Conservation (phyloP, 2,888 invertebrate genomes). For the Drosophila leonis region DNA sequence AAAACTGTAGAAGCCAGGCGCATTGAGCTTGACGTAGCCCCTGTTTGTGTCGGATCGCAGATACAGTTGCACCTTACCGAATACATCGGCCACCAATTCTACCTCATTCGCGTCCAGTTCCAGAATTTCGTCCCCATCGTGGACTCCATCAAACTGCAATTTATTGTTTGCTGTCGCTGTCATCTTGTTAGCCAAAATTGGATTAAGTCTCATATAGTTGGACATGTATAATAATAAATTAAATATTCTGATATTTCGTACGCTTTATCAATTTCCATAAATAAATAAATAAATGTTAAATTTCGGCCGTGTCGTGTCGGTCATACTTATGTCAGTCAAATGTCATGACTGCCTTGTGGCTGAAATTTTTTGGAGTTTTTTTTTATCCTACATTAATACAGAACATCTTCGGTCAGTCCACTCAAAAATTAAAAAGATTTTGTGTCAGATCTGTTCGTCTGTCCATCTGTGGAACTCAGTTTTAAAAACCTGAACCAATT, state of each 20-base stretch:
- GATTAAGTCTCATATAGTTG: neutral
- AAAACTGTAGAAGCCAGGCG: constrained; percentile 42
- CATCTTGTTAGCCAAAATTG: constrained; percentile 11
- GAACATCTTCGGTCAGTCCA: neutral
- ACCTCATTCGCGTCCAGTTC: constrained; percentile 16
- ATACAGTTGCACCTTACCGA: constrained; percentile 35
- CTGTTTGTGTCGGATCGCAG: constrained; percentile 20
- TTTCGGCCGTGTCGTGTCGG: neutral
- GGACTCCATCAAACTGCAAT: neutral
- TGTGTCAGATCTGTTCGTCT: neutral
- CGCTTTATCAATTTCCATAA: neutral
- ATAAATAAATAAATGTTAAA: neutral
- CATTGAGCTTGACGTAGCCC: constrained; percentile 35
- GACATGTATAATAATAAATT: neutral
- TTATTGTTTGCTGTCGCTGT: constrained; percentile 8
- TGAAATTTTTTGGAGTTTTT: neutral
- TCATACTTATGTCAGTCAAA: neutral
- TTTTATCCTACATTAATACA: neutral
- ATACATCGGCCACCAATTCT: constrained; percentile 30
- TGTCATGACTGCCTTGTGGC: neutral
- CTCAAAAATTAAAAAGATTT: neutral
- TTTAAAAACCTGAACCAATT: neutral
- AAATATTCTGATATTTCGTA: constrained; percentile 3
- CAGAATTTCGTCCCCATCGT: neutral
- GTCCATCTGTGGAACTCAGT: neutral